Conservation (phyloP, 1,140 invertebrate genomes). For the Lepidotrigona ventralis region DNA sequence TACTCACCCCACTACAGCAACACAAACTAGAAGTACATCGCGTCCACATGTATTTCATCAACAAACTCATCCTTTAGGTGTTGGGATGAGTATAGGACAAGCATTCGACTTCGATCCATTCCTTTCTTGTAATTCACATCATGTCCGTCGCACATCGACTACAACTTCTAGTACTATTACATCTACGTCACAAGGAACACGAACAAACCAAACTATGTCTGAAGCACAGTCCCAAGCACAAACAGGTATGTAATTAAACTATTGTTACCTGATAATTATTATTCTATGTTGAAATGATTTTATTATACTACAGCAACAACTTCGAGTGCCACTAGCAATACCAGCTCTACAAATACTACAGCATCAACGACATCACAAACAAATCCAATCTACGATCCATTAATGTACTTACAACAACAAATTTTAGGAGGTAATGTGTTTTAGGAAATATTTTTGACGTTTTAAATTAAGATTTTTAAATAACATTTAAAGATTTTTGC, state of each 20-base stretch:
- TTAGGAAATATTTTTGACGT: neutral
- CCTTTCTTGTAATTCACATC: conserved; percentile 86
- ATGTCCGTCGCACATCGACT: conserved; percentile 74
- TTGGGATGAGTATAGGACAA: conserved; percentile 76
- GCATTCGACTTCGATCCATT: conserved; percentile 84
- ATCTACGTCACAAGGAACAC: conserved; percentile 64
- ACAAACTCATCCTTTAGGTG: conserved; percentile 69
- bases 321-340: conserved; percentile 45
- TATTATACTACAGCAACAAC: conserved; percentile 42
- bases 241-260: conserved; percentile 37
- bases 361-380: conserved; percentile 27
- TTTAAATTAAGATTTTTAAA: neutral
- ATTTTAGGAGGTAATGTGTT: neutral
- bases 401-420: conserved; percentile 35
- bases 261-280: neutral
- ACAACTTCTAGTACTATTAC: conserved; percentile 51
- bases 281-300: neutral
- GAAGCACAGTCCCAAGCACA: conserved; percentile 63
- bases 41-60: conserved; percentile 83
- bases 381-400: conserved; percentile 10
- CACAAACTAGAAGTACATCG: conserved; percentile 84
- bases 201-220: conserved; percentile 57
- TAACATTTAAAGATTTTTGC: neutral
- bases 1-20: conserved; percentile 85
- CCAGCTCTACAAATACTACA: conserved; percentile 46